These are phyloP conservation scores for Chymomyza fuscimana DNA, from an alignment of 2,888 invertebrate species.

Conservation along the genomic window DNA sequence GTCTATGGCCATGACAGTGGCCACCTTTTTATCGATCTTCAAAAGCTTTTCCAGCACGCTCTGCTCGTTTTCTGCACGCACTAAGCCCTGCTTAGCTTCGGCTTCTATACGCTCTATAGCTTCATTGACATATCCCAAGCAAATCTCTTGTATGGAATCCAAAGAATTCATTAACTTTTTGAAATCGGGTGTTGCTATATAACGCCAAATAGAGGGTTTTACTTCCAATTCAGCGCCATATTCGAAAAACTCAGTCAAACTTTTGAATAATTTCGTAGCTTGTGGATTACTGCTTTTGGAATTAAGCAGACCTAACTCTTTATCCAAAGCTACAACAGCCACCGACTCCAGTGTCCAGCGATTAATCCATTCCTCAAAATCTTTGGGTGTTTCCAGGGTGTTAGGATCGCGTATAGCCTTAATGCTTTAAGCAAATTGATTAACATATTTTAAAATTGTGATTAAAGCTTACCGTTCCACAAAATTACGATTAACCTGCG, in stretches of 20 bases:
- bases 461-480: slow-evolving; percentile 48
- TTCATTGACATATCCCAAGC: slow-evolving; percentile 70
- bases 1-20: slow-evolving; percentile 85
- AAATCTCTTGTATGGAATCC: slow-evolving; percentile 64
- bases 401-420: slow-evolving; percentile 67
- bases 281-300: slow-evolving; percentile 38
- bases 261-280: slow-evolving; percentile 50
- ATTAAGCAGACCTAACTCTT: slow-evolving; percentile 68
- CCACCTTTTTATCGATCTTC: slow-evolving; percentile 83
- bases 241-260: slow-evolving; percentile 46
- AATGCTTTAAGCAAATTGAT: slow-evolving; percentile 63
- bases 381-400: slow-evolving; percentile 76
- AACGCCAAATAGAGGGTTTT: slow-evolving; percentile 57
- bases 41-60: slow-evolving; percentile 85
- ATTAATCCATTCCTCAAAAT: slow-evolving; percentile 81
- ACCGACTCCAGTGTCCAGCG: slow-evolving; percentile 83
- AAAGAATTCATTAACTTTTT: slow-evolving; percentile 54
- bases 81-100: slow-evolving; percentile 40
- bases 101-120: slow-evolving; percentile 68
- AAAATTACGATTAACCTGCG: slow-evolving; percentile 79
- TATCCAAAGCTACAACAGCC: slow-evolving; percentile 79
- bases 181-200: slow-evolving; percentile 41
- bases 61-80: slow-evolving; percentile 69
- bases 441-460: background rate
- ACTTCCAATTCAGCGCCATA: slow-evolving; percentile 37